Evolutionary conservation across 2,888 invertebrate species (phyloP), one percentile per base, ranked within the genome.

Genomic region (Perizoma affinitatum): DNA sequence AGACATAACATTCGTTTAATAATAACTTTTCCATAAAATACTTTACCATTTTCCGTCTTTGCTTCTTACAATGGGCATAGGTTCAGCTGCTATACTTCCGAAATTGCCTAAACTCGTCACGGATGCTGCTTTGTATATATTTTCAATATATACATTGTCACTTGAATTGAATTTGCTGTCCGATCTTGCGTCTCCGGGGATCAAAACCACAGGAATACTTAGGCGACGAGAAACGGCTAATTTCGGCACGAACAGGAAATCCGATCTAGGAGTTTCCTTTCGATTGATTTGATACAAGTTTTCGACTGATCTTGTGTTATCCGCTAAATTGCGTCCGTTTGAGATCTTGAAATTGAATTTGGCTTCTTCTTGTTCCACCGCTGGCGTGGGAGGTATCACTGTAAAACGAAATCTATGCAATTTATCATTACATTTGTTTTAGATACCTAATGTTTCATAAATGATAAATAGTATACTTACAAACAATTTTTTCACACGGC

Each of bases 361-460:
- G 8, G 80, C 77, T 57, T 78, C 80, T 7, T 73, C 80, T 11
- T 80, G 76, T n/a, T 84, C 86, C 5, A 81, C 78, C 7, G 86
- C 88, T 47, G 92, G 92, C 34, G 92, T 92, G 4, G 92, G 91
- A 49, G 92, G 91, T 60, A 92, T 92, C 56, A 92, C 92, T 92
- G 78, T 5, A 86, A 86, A 54, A 8, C 7, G 6, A 22, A 49
- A 35, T 55, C 1, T n/a, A 22, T 55, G 3, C 11, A 38, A 34
- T 43, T 10, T 1, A 8, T 44, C 10, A 10, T 11, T 9, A 5
- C 11, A n/a, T 42, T 11, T 43, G 3, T 4, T 11, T 11, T 10
- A 43, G 8, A 43, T 22, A 22, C 22, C 22, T 22, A 22, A 22
- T 22, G 22, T 22, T 38, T 38, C 7, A 38, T 38, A 38, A 38